Base-by-base conservation (phyloP, 2,888 invertebrate species). In the Hyles lineata region DNA sequence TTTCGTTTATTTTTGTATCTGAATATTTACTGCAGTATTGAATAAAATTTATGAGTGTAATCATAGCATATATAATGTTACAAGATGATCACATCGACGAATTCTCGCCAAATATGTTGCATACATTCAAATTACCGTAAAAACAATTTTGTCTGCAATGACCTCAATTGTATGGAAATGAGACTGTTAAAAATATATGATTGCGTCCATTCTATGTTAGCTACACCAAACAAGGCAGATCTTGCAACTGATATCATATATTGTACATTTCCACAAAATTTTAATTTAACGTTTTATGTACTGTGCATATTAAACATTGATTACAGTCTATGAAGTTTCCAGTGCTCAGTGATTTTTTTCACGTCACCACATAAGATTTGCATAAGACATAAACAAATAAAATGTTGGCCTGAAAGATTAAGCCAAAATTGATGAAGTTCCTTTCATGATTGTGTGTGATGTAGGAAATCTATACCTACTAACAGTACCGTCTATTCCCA, bases 121-220 rank as follows among this genome's bases (percentile, higher is more conserved):
- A 63, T 21, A 63, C 60, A 60, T 60, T 25, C 23, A 67, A 21
- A 23, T 23, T 43, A 23, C 50, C 23, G 67, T 67, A 23, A 67
- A 67, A 67, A 17, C 50, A 50, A 50, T 25, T 67, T 50, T 67
- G 67, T 74, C 74, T 70, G 71, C 72, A 62, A 74, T 76, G 73
- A 70, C 76, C 70, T 73, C 73, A 75, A 73, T 76, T 73, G 75
- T 72, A 76, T 75, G 74, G 72, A 74, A 73, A 76, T 74, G 72
- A 73, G 60, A 58, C 72, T 73, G 70, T 76, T 43, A 69, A 75
- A 73, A 59, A 71, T 63, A 60, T 73, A 73, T 72, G 59, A 17
- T 50, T 63, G 63, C 21, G 15, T 17, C 21, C 15, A 67, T 67
- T 67, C 43, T 67, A 67, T 43, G 17, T 67, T 9, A 35, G 17